These are phyloP conservation scores for Drosophila willistoni DNA, from an alignment of 1,140 invertebrate genomes.

Conservation along the genomic window DNA sequence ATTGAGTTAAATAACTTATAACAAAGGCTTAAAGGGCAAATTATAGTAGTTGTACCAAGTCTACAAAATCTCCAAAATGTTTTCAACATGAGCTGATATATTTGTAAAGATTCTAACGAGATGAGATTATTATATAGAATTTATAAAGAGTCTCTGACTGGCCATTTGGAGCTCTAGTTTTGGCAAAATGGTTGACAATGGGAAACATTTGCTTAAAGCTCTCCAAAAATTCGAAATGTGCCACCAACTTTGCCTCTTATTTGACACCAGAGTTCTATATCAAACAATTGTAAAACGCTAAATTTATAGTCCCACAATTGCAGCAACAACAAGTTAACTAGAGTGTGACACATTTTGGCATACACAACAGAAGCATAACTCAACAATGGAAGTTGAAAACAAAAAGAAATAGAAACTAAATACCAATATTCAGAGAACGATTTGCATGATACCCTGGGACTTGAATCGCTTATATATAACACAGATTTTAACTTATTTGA, in stretches of 20 bases:
- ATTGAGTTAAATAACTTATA: no score
- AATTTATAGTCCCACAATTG: conserved; percentile 7
- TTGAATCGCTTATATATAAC: no score
- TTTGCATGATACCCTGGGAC: background rate
- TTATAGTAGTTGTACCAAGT: no score
- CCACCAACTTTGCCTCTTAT: background rate
- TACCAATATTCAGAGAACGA: background rate
- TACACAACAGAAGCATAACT: conserved; percentile 5
- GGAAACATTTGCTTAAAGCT: background rate
- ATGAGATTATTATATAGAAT: no score
- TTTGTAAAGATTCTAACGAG: background rate
- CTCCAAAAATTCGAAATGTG: background rate
- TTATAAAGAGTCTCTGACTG: background rate
- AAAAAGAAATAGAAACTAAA: background rate
- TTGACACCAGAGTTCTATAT: background rate
- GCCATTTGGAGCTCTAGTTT: background rate
- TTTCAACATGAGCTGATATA: no score
- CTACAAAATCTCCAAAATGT: no score
- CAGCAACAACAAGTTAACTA: conserved; percentile 5
- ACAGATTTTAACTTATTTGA: no score
- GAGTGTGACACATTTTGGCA: conserved; percentile 11
- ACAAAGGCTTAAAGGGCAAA: no score
- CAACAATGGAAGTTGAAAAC: background rate
- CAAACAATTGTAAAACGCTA: conserved; percentile 2
- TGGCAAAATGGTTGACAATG: background rate